phyloP scores from a whole-genome alignment of 1,140 invertebrate species.

The Procambarus clarkii region DNA sequence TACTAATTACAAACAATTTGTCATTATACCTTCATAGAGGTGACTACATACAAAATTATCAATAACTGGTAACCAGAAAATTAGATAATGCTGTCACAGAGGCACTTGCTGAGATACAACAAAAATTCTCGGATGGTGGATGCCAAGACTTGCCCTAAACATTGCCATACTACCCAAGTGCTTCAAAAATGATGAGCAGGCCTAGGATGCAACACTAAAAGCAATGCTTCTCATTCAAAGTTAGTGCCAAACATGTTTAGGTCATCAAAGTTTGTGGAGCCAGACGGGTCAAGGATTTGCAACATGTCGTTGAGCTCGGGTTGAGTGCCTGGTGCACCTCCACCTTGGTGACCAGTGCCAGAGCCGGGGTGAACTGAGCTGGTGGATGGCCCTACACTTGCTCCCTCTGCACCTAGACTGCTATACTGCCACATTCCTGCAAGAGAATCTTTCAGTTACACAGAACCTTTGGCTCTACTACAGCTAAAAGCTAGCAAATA shows the following conservation, averaged over 20 bases:
- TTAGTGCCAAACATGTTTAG: constrained; percentile 95
- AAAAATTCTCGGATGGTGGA: constrained; percentile 35
- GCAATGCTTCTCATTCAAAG: constrained; percentile 82
- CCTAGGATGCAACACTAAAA: constrained; percentile 9
- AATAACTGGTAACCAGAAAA: constrained; percentile 16
- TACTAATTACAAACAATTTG: constrained; percentile 21
- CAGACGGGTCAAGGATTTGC: constrained; percentile 92
- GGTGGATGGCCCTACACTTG: constrained; percentile 75
- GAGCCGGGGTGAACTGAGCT: constrained; percentile 72
- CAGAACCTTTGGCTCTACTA: too few species aligned
- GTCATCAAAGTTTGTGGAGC: constrained; percentile 90
- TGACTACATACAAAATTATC: constrained; percentile 52
- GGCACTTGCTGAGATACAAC: constrained; percentile 65
- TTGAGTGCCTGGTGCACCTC: constrained; percentile 78
- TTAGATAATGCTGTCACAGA: constrained; percentile 51
- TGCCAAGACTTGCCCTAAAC: constrained; percentile 41
- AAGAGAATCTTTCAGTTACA: not conserved
- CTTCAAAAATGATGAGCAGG: not conserved
- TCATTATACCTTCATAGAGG: constrained; percentile 20
- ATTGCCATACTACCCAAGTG: constrained; percentile 11
- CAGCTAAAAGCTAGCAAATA: too few species aligned
- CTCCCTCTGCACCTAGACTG: constrained; percentile 77
- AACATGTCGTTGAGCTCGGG: constrained; percentile 96
- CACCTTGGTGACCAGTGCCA: constrained; percentile 76
- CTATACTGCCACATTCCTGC: constrained; percentile 72